A percentile compares a stretch with the other conserved stretches of the same genome.
Conservation (phyloP, 2,797 vertebrate genomes). For the Cryptoprocta ferox region DNA sequence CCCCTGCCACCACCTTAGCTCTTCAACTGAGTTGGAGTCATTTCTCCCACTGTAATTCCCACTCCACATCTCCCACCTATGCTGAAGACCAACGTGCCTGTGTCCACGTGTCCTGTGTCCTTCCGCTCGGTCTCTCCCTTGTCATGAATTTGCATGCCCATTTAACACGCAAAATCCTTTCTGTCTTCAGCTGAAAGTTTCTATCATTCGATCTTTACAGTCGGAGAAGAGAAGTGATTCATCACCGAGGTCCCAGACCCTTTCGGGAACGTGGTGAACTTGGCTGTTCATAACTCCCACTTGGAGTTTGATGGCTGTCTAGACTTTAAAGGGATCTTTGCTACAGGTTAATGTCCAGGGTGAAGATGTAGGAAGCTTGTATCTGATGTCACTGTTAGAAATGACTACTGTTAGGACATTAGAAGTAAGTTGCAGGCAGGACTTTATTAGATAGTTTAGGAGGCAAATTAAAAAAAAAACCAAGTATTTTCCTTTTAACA, state of each 20-base stretch:
- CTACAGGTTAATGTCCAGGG: background rate
- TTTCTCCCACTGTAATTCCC: background rate
- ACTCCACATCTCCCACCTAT: background rate
- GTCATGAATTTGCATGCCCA: background rate
- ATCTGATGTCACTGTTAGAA: background rate
- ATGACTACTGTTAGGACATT: background rate
- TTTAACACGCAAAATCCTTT: background rate
- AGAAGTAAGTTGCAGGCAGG: background rate
- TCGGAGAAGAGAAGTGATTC: background rate
- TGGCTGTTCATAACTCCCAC: background rate
- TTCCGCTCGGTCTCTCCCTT: slow-evolving; percentile 5
- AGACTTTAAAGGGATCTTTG: background rate
- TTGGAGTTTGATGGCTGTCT: background rate
- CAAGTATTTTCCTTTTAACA: background rate
- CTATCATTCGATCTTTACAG: background rate
- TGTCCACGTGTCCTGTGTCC: background rate
- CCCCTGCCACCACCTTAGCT: background rate
- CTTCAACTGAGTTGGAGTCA: background rate
- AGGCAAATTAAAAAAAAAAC: background rate
- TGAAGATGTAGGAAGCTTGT: background rate
- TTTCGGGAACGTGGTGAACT: background rate
- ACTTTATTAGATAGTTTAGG: background rate
- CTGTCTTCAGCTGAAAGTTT: background rate
- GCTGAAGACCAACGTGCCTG: background rate
- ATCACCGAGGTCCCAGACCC: background rate